phyloP scores from a whole-genome alignment of 2,113 vertebrate species.

The Myotis brandtii region DNA sequence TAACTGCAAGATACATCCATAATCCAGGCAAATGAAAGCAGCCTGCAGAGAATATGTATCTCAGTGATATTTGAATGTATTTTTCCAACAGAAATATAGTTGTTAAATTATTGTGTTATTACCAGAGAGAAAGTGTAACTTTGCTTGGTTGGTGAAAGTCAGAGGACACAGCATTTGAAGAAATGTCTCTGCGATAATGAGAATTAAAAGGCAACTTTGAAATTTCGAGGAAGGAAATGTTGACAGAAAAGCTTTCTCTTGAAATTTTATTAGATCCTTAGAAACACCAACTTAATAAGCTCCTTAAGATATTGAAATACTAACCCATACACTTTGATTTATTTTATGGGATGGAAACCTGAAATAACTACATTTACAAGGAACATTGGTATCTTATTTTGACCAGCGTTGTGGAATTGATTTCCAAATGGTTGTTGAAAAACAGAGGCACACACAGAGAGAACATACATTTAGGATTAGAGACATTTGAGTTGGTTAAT shows the following conservation, averaged over 20 bases:
- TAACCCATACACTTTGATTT: not conserved
- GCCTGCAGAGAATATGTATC: not conserved
- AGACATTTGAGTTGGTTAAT: not conserved
- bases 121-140: not conserved
- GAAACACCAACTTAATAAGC: not conserved
- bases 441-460: not conserved
- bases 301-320: not conserved
- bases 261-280: not conserved
- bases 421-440: not conserved
- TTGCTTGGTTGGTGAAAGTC: not conserved
- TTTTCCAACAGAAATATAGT: slow-evolving; percentile 31
- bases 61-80: not conserved
- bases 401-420: not conserved
- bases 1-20: not conserved
- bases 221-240: not conserved
- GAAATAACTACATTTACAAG: not conserved
- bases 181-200: not conserved
- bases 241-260: not conserved
- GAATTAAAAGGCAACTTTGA: slow-evolving; percentile 35
- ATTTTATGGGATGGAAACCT: not conserved
- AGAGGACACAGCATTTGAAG: not conserved
- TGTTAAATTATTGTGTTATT: not conserved
- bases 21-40: not conserved
- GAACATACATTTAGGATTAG: not conserved
- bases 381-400: not conserved